Evolutionary conservation across 1,140 invertebrate genomes (phyloP), one percentile per base, ranked within the genome.

Genomic region (Zaprionus capensis): DNA sequence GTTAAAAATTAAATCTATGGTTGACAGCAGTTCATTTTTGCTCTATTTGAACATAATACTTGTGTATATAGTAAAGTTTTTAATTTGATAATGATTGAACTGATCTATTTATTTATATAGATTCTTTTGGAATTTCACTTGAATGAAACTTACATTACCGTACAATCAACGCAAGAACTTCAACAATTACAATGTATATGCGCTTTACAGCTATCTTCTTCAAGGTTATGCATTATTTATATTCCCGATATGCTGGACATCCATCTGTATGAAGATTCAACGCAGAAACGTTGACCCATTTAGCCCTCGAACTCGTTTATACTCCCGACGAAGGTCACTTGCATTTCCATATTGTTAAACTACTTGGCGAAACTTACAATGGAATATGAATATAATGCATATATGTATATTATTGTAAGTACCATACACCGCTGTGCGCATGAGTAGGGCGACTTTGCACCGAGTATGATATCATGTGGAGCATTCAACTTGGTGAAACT

Each of bases 11-110:
- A 76, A 41, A 55, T 58, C 65, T 49, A 55, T 76, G 76, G 76
- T 78, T 82, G 73, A 73, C 81, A 76, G 82, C 82, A 14, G 51
- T 38, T 63, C 55, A 1, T 58, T 59, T 70, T 69, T 80, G 70
- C 71, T 81, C 59, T 85, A 75, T 49, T 15, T 26, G 64, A 67
- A 41, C 15, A 57, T 65, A 46, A 63, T 67, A 55, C 61, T 46
- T 71, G 74, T 81, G 79, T 62, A 71, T 74, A 73, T 62, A 82
- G 71, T 49, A 74, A 74, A 53, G 38, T 79, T 64, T 73, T 80
- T 36, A 78, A 81, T 65, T 74, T 38, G 51, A 78, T 15, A 66
- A 26, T 1, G 41, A n/a, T 7, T 44, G 2, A 44, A 44, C 2
- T 44, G 15, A 44, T 44, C 2, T 17, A 7, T 9, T 44, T 17